phyloP scores from a whole-genome alignment of 2,113 vertebrate genomes.

The Hippocampus barbouri region DNA sequence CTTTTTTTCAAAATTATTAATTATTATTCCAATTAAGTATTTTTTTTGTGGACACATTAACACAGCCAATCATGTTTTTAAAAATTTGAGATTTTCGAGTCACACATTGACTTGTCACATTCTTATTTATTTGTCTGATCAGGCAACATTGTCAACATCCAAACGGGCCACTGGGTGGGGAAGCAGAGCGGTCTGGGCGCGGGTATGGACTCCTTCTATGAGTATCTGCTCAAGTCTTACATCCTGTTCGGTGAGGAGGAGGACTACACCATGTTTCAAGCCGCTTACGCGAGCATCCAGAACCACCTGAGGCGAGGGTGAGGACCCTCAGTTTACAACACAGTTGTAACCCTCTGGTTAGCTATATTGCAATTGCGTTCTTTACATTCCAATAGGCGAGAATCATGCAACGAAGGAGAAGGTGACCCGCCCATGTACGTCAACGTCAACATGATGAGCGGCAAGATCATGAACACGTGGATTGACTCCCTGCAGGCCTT shows the following conservation, averaged over 20 bases:
- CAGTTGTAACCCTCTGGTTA: neutral
- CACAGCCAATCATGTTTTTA: no score
- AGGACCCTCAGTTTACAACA: conserved; percentile 27
- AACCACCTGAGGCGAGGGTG: conserved; percentile 92
- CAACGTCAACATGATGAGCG: conserved; percentile 97
- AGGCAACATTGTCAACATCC: conserved; percentile 98
- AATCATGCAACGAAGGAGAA: conserved; percentile 94
- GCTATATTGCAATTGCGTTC: neutral
- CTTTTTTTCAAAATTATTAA: no score
- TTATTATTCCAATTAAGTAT: no score
- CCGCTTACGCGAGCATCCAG: conserved; percentile 89
- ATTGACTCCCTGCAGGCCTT: conserved; percentile 99
- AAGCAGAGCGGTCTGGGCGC: conserved; percentile 97
- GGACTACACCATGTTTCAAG: conserved; percentile 91
- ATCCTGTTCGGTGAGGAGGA: conserved; percentile 96
- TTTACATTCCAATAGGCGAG: conserved; percentile 72
- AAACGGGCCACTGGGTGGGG: conserved; percentile 95
- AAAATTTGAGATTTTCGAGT: neutral
- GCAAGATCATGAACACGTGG: conserved; percentile 98
- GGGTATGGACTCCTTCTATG: conserved; percentile 94
- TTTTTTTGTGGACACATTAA: no score
- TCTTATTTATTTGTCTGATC: conserved; percentile 4
- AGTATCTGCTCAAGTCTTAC: conserved; percentile 96
- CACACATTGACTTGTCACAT: neutral
- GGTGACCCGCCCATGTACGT: conserved; percentile 95